Percentiles rank a stretch among this genome's conserved stretches.
phyloP scores from a whole-genome alignment of 2,113 vertebrate genomes.

The Halichoeres trimaculatus region DNA sequence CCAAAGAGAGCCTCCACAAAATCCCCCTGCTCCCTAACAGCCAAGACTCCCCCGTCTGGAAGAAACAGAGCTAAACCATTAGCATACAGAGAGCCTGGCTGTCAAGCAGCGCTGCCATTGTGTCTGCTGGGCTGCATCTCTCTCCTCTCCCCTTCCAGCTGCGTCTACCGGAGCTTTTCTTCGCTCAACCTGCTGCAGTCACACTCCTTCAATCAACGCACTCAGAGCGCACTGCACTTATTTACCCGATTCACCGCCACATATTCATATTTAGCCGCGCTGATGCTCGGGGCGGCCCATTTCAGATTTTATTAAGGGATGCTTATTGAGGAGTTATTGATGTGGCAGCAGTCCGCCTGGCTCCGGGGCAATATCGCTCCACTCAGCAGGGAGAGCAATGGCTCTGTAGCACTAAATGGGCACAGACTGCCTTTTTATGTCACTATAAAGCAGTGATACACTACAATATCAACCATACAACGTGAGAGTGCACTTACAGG shows the following conservation, averaged over 20 bases:
- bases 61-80: slow-evolving; percentile 28
- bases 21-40: slow-evolving; percentile 18
- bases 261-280: slow-evolving; percentile 46
- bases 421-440: slow-evolving; percentile 34
- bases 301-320: slow-evolving; percentile 54
- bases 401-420: slow-evolving; percentile 16
- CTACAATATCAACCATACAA: slow-evolving; percentile 2
- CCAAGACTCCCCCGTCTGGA: slow-evolving; percentile 20
- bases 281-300: slow-evolving; percentile 37
- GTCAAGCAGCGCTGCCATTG: slow-evolving; percentile 58
- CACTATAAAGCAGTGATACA: slow-evolving; percentile 12
- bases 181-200: slow-evolving; percentile 33
- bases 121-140: slow-evolving; percentile 54
- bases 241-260: slow-evolving; percentile 41
- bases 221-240: slow-evolving; percentile 47
- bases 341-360: slow-evolving; percentile 55
- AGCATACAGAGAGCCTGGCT: slow-evolving; percentile 56
- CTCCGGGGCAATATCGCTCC: slow-evolving; percentile 32
- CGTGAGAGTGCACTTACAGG: background rate
- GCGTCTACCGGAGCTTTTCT: slow-evolving; percentile 40
- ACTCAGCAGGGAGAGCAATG: slow-evolving; percentile 33
- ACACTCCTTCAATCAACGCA: slow-evolving; percentile 49
- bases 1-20: slow-evolving; percentile 40
- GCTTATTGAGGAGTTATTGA: slow-evolving; percentile 67
- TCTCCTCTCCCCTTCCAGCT: slow-evolving; percentile 44